Conservation (phyloP, 2,113 vertebrate genomes). For the Cheirogaleus medius region DNA sequence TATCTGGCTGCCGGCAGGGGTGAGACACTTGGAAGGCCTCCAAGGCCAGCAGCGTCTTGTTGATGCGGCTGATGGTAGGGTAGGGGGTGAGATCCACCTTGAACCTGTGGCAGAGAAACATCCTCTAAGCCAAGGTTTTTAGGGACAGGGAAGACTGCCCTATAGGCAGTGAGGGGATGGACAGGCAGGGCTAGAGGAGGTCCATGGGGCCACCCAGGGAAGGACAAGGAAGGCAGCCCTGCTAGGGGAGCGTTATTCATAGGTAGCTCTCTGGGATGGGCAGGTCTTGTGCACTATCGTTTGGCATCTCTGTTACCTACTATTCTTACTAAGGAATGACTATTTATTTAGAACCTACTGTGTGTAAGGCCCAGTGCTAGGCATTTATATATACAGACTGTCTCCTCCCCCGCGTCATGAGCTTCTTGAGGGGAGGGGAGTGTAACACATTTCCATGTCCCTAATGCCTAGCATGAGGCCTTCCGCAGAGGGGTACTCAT, state of each 20-base stretch:
- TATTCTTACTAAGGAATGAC: neutral
- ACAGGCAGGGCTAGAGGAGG: neutral
- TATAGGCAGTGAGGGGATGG: neutral
- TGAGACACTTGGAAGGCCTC: slow-evolving; percentile 94
- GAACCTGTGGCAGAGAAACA: slow-evolving; percentile 86
- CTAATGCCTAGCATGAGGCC: neutral
- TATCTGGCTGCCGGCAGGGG: slow-evolving; percentile 93
- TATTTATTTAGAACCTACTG: neutral
- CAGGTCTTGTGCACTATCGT: neutral
- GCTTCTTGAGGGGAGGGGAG: neutral
- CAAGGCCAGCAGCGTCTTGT: slow-evolving; percentile 89
- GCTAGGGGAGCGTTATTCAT: neutral
- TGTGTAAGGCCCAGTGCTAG: neutral
- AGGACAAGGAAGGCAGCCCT: neutral
- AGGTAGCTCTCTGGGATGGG: neutral
- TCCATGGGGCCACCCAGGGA: neutral
- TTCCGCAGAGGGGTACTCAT: neutral
- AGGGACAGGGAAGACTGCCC: neutral
- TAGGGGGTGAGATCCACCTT: slow-evolving; percentile 91
- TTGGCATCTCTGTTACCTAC: neutral
- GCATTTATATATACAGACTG: neutral
- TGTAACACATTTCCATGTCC: neutral
- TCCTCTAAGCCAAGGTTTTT: neutral
- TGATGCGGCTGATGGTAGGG: slow-evolving; percentile 91
- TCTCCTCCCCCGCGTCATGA: neutral